Percentiles rank a stretch among this genome's conserved stretches.
Conservation (phyloP, 2,113 vertebrate genomes). For the Boleophthalmus pectinirostris region DNA sequence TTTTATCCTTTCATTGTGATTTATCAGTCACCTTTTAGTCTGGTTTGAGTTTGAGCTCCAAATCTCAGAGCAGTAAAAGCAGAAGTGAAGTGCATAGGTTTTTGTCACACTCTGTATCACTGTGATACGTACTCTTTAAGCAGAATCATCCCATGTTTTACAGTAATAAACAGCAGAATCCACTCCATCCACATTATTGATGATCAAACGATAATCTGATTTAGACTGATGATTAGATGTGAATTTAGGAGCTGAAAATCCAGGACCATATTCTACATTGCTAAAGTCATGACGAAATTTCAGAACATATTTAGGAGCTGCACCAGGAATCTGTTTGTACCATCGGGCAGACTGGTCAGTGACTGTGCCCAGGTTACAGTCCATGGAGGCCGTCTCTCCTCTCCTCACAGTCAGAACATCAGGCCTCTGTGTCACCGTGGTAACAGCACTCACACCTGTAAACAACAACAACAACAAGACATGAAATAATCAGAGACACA, state of each 20-base stretch:
- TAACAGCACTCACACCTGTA: constrained; percentile 50
- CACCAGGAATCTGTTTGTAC: too few relatives aligned
- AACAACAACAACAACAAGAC: constrained; percentile 29
- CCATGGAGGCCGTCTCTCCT: constrained; percentile 39
- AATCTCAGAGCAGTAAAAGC: not conserved
- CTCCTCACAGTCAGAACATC: constrained; percentile 35
- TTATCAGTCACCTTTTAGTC: not conserved
- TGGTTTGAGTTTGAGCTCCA: not conserved
- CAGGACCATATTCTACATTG: not conserved
- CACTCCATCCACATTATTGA: too few relatives aligned
- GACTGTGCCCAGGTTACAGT: constrained; percentile 47
- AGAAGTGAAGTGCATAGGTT: too few relatives aligned
- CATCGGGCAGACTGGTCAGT: too few relatives aligned
- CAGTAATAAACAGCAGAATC: too few relatives aligned
- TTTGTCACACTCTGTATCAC: too few relatives aligned
- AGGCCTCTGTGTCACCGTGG: constrained; percentile 45
- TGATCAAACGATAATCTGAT: too few relatives aligned
- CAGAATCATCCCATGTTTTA: too few relatives aligned
- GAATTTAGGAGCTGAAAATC: too few relatives aligned
- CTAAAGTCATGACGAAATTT: not conserved
- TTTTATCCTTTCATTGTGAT: not conserved
- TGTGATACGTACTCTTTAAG: too few relatives aligned
- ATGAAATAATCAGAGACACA: constrained; percentile 23
- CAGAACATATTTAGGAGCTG: not conserved
- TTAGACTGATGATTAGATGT: too few relatives aligned